These are phyloP conservation scores for Lordiphosa mommai DNA, from an alignment of 1,140 invertebrate species.

Conservation along the genomic window DNA sequence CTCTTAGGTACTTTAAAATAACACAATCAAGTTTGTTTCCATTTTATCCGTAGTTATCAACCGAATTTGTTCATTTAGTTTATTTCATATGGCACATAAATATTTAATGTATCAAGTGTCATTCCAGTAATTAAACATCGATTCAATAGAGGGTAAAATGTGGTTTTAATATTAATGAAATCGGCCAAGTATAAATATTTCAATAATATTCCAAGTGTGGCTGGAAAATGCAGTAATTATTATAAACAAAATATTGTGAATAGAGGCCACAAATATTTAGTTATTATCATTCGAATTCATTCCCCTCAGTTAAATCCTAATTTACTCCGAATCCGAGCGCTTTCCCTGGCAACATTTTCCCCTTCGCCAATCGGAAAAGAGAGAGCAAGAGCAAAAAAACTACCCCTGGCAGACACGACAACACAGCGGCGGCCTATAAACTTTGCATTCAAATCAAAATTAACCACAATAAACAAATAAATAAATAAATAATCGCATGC, in stretches of 20 bases:
- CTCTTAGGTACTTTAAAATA: no score
- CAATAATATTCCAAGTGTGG: no score
- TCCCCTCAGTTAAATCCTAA: neutral
- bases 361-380: neutral
- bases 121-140: slow-evolving; percentile 27
- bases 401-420: slow-evolving; percentile 11
- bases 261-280: no score
- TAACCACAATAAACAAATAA: slow-evolving; percentile 43
- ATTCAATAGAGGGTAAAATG: slow-evolving; percentile 40
- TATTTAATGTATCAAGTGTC: slow-evolving; percentile 11
- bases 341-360: slow-evolving; percentile 15
- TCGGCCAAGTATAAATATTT: slow-evolving; percentile 6
- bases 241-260: no score
- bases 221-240: no score
- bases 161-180: slow-evolving; percentile 53
- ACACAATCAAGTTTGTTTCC: no score
- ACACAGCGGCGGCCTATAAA: neutral
- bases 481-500: slow-evolving; percentile 27
- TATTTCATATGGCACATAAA: slow-evolving; percentile 13
- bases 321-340: slow-evolving; percentile 29
- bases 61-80: no score
- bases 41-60: no score
- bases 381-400: neutral
- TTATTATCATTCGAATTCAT: no score
- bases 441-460: slow-evolving; percentile 38